These are phyloP conservation scores for Machimus atricapillus DNA, from an alignment of 2,888 invertebrate species.

Conservation along the genomic window DNA sequence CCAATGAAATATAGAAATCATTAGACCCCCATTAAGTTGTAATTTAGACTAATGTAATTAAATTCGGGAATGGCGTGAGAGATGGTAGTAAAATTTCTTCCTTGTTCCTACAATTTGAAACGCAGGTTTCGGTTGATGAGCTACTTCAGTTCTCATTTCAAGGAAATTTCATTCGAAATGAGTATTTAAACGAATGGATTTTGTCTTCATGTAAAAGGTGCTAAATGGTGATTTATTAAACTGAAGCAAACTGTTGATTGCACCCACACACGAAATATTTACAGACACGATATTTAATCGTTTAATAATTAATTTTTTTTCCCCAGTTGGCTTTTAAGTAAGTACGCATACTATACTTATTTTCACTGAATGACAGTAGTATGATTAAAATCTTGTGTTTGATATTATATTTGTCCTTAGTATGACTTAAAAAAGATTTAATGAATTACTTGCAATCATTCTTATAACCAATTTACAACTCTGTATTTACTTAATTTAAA, in stretches of 20 bases:
- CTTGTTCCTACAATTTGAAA: background rate
- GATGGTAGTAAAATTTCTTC: background rate
- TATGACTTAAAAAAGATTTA: no score
- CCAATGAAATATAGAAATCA: background rate
- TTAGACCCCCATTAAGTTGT: background rate
- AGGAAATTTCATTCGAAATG: background rate
- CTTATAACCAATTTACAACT: no score
- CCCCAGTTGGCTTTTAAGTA: no score
- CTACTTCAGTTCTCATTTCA: background rate
- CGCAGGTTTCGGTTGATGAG: background rate
- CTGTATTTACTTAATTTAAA: no score
- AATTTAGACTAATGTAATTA: background rate
- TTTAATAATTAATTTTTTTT: background rate
- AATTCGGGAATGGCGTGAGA: background rate
- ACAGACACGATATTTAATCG: background rate
- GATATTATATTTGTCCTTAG: no score
- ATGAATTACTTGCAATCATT: no score
- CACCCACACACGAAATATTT: background rate
- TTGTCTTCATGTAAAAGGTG: background rate
- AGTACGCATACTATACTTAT: no score
- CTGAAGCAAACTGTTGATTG: background rate
- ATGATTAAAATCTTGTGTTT: no score
- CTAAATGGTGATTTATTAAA: background rate
- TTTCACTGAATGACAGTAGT: no score
- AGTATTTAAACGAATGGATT: background rate